Conservation (phyloP, 2,797 vertebrate genomes). For the Syngnathus acus region DNA sequence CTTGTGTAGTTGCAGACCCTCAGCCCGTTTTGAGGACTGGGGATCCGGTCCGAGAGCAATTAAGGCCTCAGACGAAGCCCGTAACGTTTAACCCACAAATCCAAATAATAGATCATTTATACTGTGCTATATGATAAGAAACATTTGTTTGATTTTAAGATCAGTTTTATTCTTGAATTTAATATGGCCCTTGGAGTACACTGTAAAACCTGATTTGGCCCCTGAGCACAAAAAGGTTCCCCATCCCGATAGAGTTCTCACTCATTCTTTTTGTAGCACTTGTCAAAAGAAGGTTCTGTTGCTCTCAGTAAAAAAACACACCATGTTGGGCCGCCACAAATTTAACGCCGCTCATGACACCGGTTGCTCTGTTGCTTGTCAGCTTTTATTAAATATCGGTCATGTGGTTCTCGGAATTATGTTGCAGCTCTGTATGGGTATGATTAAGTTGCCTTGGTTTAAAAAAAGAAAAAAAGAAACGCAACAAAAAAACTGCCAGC, state of each 20-base stretch:
- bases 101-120: neutral
- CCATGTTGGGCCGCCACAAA: conserved; percentile 23
- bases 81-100: neutral
- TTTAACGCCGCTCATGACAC: conserved; percentile 22
- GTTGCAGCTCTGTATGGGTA: conserved; percentile 58
- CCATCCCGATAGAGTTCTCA: conserved; percentile 9
- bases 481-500: conserved; percentile 67
- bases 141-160: neutral
- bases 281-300: conserved; percentile 32
- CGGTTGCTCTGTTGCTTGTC: conserved; percentile 43
- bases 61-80: conserved; percentile 6
- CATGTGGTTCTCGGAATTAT: conserved; percentile 47
- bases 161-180: neutral
- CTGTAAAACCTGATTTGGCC: conserved; percentile 12
- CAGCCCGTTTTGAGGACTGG: conserved; percentile 6
- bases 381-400: conserved; percentile 47
- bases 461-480: conserved; percentile 42
- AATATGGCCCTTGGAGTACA: neutral
- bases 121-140: neutral
- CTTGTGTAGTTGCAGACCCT: conserved; percentile 31
- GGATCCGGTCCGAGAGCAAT: conserved; percentile 3
- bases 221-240: neutral
- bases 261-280: conserved; percentile 46
- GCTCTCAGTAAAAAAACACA: conserved; percentile 17
- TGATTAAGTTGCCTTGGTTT: conserved; percentile 55